phyloP scores from a whole-genome alignment of 23 tunicate species.

The Corella eumyota region DNA sequence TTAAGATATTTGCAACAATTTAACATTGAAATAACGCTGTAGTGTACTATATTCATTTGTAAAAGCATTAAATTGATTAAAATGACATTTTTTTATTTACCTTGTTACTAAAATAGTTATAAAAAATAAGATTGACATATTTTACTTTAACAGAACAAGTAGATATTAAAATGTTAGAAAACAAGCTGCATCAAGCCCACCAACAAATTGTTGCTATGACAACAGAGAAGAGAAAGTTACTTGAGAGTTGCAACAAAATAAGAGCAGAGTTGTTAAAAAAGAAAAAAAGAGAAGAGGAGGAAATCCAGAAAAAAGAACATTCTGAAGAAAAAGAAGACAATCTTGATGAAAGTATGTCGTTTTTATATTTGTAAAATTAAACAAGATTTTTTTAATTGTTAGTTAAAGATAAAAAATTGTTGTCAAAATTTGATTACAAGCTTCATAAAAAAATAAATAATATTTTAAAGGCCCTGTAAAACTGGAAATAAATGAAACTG shows the following conservation, averaged over 20 bases:
- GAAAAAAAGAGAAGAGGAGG: neutral
- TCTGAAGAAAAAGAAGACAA: slow-evolving; percentile 7
- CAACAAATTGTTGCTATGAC: slow-evolving; percentile 5
- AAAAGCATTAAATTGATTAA: too few relatives aligned
- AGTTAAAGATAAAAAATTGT: neutral
- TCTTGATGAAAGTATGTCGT: neutral
- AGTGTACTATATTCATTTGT: too few relatives aligned
- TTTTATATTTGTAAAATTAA: neutral
- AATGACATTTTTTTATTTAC: too few relatives aligned
- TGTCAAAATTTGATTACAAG: neutral
- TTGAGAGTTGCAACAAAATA: slow-evolving; percentile 53
- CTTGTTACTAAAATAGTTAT: neutral
- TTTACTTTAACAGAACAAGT: neutral
- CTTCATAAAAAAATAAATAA: too few relatives aligned
- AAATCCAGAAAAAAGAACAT: slow-evolving; percentile 2
- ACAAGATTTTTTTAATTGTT: neutral
- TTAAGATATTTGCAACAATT: too few relatives aligned
- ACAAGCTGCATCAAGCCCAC: slow-evolving; percentile 4
- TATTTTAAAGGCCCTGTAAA: too few relatives aligned
- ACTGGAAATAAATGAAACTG: too few relatives aligned
- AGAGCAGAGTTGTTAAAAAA: slow-evolving; percentile 34
- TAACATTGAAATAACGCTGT: too few relatives aligned
- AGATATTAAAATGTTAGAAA: neutral
- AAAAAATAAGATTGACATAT: neutral
- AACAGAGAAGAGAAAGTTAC: slow-evolving; percentile 35